Evolutionary conservation across 2,113 vertebrate genomes (phyloP).

Genomic region (Procavia capensis): DNA sequence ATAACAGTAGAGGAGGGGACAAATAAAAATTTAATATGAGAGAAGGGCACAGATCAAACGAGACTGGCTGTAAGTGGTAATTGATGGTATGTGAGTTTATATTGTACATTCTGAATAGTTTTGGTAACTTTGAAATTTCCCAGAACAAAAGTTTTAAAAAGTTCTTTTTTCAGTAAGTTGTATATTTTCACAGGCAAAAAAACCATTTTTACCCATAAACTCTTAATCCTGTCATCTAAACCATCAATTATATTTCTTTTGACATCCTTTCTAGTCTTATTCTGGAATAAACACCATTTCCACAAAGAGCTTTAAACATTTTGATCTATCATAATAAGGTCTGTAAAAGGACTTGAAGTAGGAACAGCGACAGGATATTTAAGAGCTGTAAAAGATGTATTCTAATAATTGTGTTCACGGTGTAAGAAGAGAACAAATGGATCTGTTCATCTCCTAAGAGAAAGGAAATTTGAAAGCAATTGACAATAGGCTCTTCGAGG

Average conservation of each 20-base stretch:
- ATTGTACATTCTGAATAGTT: not conserved
- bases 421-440: not conserved
- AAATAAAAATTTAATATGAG: not conserved
- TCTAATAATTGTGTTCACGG: not conserved
- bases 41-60: not conserved
- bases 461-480: not conserved
- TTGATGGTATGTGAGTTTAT: not conserved
- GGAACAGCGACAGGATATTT: not conserved
- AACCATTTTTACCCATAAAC: not conserved
- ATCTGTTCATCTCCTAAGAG: not conserved
- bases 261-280: not conserved
- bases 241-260: not conserved
- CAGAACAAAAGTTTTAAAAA: not conserved
- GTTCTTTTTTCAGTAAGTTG: not conserved
- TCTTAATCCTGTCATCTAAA: not conserved
- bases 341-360: not conserved
- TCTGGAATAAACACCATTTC: not conserved
- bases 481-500: not conserved
- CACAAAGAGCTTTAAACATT: not conserved
- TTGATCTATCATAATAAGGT: not conserved
- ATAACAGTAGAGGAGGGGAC: not conserved
- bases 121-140: slow-evolving; percentile 14
- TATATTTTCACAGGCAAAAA: not conserved
- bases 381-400: not conserved
- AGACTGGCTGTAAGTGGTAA: not conserved